Conservation (phyloP, 2,113 vertebrate species). For the Tautogolabrus adspersus region DNA sequence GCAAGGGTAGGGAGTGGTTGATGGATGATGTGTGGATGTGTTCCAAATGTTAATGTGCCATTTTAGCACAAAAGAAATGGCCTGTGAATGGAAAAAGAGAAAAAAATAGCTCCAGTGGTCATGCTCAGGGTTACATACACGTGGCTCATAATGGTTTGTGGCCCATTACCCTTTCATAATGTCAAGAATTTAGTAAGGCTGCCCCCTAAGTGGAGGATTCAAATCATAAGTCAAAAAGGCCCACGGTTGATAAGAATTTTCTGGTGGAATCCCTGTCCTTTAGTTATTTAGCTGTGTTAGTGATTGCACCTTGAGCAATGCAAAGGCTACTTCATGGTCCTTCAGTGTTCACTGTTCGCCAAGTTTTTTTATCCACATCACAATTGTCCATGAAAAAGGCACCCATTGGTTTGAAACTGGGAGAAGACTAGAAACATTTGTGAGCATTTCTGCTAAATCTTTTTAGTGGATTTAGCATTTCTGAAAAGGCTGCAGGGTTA, state of each 20-base stretch:
- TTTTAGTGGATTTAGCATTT: no score
- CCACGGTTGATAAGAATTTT: not conserved
- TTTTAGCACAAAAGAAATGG: slow-evolving; percentile 54
- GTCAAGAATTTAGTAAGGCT: not conserved
- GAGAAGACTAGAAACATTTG: no score
- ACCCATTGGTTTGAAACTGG: no score
- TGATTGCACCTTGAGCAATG: not conserved
- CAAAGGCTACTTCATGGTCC: no score
- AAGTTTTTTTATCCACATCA: no score
- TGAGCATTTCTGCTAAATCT: no score
- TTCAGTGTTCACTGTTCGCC: no score
- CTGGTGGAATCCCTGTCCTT: not conserved
- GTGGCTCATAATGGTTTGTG: not conserved
- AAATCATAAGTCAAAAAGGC: not conserved
- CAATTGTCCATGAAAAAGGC: no score
- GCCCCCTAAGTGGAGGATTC: not conserved
- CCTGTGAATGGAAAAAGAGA: slow-evolving; percentile 13
- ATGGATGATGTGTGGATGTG: slow-evolving; percentile 61
- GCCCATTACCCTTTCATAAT: not conserved
- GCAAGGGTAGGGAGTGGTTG: slow-evolving; percentile 28
- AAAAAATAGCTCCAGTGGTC: slow-evolving; percentile 22
- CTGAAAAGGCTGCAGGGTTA: no score
- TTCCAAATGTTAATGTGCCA: slow-evolving; percentile 73
- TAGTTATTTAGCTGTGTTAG: not conserved
- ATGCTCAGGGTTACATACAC: not conserved